These are phyloP conservation scores for Lottia gigantea DNA, from an alignment of 2,888 invertebrate genomes.

Conservation along the genomic window DNA sequence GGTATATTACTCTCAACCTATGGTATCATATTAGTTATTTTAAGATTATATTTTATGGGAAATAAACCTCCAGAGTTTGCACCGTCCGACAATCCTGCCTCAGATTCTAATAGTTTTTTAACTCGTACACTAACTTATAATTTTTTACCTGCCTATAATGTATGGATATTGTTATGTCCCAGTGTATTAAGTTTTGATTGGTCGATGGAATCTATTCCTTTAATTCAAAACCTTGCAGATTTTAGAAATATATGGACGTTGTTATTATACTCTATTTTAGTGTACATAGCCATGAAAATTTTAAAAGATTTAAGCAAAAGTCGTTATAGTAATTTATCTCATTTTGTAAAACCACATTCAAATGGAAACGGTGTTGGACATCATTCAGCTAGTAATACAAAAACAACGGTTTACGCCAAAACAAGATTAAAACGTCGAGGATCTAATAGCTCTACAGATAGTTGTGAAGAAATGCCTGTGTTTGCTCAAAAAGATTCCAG, in stretches of 20 bases:
- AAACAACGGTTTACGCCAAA: slow-evolving; percentile 13
- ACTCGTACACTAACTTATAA: slow-evolving; percentile 90
- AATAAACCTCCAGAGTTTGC: slow-evolving; percentile 84
- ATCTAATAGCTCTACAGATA: slow-evolving; percentile 43
- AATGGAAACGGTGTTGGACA: slow-evolving; percentile 50
- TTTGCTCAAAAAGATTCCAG: not conserved
- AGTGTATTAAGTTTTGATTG: slow-evolving; percentile 94
- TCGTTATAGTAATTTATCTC: not conserved
- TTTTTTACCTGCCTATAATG: slow-evolving; percentile 91
- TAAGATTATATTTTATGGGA: slow-evolving; percentile 82
- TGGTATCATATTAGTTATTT: slow-evolving; percentile 77
- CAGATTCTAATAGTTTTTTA: slow-evolving; percentile 83
- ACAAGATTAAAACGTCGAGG: slow-evolving; percentile 19
- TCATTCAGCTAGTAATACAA: slow-evolving; percentile 21
- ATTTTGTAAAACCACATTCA: slow-evolving; percentile 29
- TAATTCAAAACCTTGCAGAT: slow-evolving; percentile 83
- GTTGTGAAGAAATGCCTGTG: slow-evolving; percentile 31
- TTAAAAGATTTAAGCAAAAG: slow-evolving; percentile 39
- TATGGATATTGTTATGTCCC: slow-evolving; percentile 87
- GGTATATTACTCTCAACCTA: slow-evolving; percentile 73
- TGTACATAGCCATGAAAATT: slow-evolving; percentile 44
- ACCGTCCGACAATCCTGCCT: slow-evolving; percentile 94
- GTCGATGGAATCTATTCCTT: slow-evolving; percentile 97
- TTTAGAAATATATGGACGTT: slow-evolving; percentile 81
- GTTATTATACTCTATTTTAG: slow-evolving; percentile 76